These are phyloP conservation scores for Leptopilina boulardi DNA, from an alignment of 1,140 invertebrate species.

Conservation along the genomic window DNA sequence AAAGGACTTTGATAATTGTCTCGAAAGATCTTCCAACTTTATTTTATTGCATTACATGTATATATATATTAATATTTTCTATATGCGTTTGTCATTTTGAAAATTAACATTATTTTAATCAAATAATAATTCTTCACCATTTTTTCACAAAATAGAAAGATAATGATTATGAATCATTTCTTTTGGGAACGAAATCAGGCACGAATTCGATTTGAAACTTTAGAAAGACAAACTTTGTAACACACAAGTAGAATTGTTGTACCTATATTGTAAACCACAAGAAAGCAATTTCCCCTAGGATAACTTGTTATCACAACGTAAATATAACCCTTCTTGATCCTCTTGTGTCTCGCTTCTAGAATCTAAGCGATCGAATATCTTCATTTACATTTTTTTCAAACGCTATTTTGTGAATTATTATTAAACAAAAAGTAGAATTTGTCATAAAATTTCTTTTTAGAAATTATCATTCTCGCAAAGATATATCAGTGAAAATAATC, in stretches of 20 bases:
- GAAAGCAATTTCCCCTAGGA: constrained; percentile 22
- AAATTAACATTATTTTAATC: too few relatives aligned
- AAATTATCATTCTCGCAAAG: too few relatives aligned
- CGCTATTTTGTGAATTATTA: too few relatives aligned
- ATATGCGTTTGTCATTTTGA: background rate
- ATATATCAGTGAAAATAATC: too few relatives aligned
- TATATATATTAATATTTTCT: background rate
- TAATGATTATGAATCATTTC: constrained; percentile 4
- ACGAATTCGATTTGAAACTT: constrained; percentile 21
- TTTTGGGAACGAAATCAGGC: background rate
- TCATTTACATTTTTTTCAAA: too few relatives aligned
- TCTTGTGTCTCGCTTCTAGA: background rate
- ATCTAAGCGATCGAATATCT: background rate
- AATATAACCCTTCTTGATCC: constrained; percentile 22
- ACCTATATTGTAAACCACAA: constrained; percentile 11
- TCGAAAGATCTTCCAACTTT: constrained; percentile 48
- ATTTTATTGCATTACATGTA: background rate
- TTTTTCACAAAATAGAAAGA: too few relatives aligned
- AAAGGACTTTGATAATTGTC: constrained; percentile 48
- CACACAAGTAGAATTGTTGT: constrained; percentile 29
- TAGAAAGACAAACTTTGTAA: constrained; percentile 18
- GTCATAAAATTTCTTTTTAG: too few relatives aligned
- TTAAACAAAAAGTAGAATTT: too few relatives aligned
- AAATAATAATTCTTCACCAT: too few relatives aligned
- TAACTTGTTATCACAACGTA: constrained; percentile 27